phyloP scores from a whole-genome alignment of 2,888 invertebrate species.

The Nudaria mundana region DNA sequence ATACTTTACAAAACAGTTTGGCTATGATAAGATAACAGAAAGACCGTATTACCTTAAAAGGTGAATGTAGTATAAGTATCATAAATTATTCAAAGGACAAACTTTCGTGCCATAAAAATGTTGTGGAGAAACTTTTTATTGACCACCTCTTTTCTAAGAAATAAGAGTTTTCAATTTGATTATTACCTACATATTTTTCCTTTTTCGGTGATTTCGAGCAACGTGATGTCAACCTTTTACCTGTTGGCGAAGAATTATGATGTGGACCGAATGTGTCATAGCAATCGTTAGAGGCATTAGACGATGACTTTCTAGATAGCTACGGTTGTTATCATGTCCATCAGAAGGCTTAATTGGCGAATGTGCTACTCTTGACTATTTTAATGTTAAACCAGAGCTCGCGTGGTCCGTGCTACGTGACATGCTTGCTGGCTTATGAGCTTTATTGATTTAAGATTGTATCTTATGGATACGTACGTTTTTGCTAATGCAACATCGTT shows the following conservation, averaged over 20 bases:
- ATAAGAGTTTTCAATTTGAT: conserved; percentile 16
- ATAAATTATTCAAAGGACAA: conserved; percentile 2
- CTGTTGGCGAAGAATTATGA: conserved; percentile 26
- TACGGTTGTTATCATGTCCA: conserved; percentile 47
- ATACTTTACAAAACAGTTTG: not conserved
- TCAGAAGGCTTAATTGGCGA: conserved; percentile 47
- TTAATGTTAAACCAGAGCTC: conserved; percentile 20
- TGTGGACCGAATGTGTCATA: conserved; percentile 19
- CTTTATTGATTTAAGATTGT: not conserved
- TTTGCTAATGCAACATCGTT: no score
- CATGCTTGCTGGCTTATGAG: not conserved
- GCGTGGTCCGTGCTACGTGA: not conserved
- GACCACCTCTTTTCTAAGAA: conserved; percentile 5
- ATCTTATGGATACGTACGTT: not conserved
- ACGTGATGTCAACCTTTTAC: conserved; percentile 23
- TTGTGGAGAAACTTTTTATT: conserved; percentile 9
- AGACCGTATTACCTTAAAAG: conserved; percentile 1
- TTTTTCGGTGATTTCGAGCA: conserved; percentile 9
- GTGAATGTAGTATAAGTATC: not conserved
- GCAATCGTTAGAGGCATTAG: conserved; percentile 41
- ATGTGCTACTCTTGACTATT: conserved; percentile 32
- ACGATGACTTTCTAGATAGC: conserved; percentile 58
- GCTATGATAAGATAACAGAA: not conserved
- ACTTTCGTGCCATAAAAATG: conserved; percentile 3
- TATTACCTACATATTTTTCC: conserved; percentile 9